Evolutionary conservation across 2,113 vertebrate genomes (phyloP).

Genomic region (Lophura nycthemera): DNA sequence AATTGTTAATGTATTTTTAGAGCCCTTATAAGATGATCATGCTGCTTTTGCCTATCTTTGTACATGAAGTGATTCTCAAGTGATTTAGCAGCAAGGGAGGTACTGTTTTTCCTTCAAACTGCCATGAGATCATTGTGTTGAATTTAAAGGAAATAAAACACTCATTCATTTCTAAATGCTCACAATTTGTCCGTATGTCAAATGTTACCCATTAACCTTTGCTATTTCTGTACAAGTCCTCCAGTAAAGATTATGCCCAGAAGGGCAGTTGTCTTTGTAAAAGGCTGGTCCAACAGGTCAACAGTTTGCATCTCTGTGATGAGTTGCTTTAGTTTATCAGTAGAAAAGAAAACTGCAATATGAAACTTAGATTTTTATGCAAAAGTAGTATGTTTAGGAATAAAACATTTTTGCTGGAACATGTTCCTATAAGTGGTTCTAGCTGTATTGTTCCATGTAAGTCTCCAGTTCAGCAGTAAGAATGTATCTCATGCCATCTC

Average conservation of each 20-base stretch:
- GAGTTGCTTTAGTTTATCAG: neutral
- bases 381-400: neutral
- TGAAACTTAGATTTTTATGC: neutral
- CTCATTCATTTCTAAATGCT: neutral
- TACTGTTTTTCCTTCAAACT: neutral
- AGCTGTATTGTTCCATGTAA: slow-evolving; percentile 49
- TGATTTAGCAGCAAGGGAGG: neutral
- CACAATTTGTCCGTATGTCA: neutral
- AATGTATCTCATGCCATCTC: slow-evolving; percentile 55
- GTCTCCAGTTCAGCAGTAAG: slow-evolving; percentile 41
- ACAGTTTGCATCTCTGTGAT: neutral
- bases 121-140: neutral
- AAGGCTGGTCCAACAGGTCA: neutral
- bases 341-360: neutral
- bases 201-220: neutral
- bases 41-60: neutral
- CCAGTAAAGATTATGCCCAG: neutral
- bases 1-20: neutral
- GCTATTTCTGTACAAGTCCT: neutral
- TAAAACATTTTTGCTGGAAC: slow-evolving; percentile 27
- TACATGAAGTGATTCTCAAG: neutral
- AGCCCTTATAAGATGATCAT: neutral
- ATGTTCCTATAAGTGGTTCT: slow-evolving; percentile 61
- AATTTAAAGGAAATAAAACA: neutral
- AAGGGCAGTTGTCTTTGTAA: neutral